Conservation (phyloP, 53 echinoderm and acorn worm species). For the Zoroaster sp. region DNA sequence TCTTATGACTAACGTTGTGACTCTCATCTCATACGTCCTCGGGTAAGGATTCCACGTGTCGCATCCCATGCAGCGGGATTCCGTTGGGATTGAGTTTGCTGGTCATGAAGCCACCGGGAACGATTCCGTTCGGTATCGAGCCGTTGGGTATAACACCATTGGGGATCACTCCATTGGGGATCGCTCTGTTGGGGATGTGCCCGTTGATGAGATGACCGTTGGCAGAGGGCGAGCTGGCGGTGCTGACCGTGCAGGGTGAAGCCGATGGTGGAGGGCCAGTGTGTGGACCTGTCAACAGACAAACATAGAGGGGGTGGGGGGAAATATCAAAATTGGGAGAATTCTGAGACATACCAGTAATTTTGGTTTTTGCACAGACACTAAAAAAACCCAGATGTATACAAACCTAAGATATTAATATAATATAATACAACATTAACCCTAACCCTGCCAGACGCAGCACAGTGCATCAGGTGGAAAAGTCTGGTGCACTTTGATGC, state of each 20-base stretch:
- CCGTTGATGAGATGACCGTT: constrained; percentile 79
- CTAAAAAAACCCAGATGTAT: no score
- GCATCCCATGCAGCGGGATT: constrained; percentile 62
- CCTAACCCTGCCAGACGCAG: no score
- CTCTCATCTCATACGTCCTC: constrained; percentile 39
- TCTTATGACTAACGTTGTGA: background rate
- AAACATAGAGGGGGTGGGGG: background rate
- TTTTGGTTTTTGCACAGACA: no score
- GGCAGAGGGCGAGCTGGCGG: constrained; percentile 71
- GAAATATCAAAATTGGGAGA: background rate
- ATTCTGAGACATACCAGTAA: no score
- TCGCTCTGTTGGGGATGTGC: constrained; percentile 57
- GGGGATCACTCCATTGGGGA: constrained; percentile 40
- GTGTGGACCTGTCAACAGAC: constrained; percentile 18
- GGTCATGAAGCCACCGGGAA: constrained; percentile 19
- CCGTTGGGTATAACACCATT: constrained; percentile 38
- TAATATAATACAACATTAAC: no score
- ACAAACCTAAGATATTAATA: no score
- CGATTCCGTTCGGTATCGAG: background rate
- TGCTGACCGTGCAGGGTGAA: constrained; percentile 50
- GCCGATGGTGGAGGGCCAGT: constrained; percentile 61
- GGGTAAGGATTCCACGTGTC: constrained; percentile 38
- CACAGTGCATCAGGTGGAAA: no score
- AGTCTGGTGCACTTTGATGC: no score
- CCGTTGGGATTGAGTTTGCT: constrained; percentile 60